phyloP scores from a whole-genome alignment of 1,140 invertebrate species.

The Neodiprion fabricii region DNA sequence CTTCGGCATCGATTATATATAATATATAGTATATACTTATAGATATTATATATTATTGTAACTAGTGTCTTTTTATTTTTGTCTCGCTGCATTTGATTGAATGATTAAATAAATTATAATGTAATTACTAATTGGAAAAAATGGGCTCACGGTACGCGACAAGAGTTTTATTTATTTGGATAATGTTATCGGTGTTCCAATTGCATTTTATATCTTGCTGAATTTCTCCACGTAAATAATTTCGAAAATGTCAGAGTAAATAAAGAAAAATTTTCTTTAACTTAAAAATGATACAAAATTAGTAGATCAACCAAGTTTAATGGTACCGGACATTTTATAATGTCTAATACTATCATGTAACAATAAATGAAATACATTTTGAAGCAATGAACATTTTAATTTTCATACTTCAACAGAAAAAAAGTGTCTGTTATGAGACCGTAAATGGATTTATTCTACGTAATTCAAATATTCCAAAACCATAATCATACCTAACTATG shows the following conservation, averaged over 20 bases:
- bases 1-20: not conserved
- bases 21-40: not conserved
- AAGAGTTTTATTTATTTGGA: not conserved
- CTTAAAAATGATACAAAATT: not conserved
- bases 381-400: not conserved
- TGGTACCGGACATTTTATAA: not conserved
- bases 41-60: not conserved
- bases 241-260: not conserved
- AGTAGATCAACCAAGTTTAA: not conserved
- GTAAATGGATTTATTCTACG: no score
- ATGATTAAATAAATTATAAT: not conserved
- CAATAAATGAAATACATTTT: not conserved
- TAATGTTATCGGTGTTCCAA: not conserved
- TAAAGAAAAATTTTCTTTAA: not conserved
- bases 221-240: not conserved
- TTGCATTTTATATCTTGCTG: not conserved
- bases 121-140: not conserved
- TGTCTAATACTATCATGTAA: not conserved
- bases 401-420: not conserved
- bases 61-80: conserved; percentile 4
- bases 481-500: no score
- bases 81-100: not conserved
- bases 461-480: no score
- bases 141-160: not conserved
- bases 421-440: no score